phyloP scores from a whole-genome alignment of 92 coral and sea anemone genomes.

The Siderastrea radians region DNA sequence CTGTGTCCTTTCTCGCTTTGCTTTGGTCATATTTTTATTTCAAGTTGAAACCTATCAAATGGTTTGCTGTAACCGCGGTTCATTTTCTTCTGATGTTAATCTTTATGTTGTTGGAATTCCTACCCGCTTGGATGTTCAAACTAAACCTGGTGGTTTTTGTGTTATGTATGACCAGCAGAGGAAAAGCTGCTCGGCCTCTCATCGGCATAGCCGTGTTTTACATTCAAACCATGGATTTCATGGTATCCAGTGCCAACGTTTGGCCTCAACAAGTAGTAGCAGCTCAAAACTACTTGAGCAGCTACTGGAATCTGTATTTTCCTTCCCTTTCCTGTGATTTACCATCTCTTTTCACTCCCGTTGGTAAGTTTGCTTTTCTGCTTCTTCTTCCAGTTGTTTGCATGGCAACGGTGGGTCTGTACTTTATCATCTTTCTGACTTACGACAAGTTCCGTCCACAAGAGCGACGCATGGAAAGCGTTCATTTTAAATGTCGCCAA shows the following conservation, averaged over 20 bases:
- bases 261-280: slow-evolving; percentile 68
- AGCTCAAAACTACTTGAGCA: slow-evolving; percentile 75
- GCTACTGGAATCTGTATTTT: slow-evolving; percentile 73
- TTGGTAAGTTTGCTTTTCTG: slow-evolving; percentile 57
- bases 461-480: slow-evolving; percentile 21
- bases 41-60: slow-evolving; percentile 12
- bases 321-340: slow-evolving; percentile 76
- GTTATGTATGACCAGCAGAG: slow-evolving; percentile 61
- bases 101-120: slow-evolving; percentile 51
- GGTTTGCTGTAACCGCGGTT: slow-evolving; percentile 54
- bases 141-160: slow-evolving; percentile 61
- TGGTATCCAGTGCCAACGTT: slow-evolving; percentile 71
- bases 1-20: slow-evolving; percentile 44
- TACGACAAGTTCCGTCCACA: slow-evolving; percentile 31
- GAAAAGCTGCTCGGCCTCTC: slow-evolving; percentile 46
- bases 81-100: slow-evolving; percentile 56
- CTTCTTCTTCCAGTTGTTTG: slow-evolving; percentile 63
- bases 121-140: slow-evolving; percentile 73
- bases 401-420: slow-evolving; percentile 41
- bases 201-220: slow-evolving; percentile 75
- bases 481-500: slow-evolving; percentile 59
- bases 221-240: slow-evolving; percentile 81
- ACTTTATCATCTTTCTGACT: slow-evolving; percentile 20
- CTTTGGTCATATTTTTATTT: slow-evolving; percentile 55
- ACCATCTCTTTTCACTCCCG: slow-evolving; percentile 64